phyloP scores from a whole-genome alignment of 1,140 invertebrate genomes.

The Adelges cooleyi region DNA sequence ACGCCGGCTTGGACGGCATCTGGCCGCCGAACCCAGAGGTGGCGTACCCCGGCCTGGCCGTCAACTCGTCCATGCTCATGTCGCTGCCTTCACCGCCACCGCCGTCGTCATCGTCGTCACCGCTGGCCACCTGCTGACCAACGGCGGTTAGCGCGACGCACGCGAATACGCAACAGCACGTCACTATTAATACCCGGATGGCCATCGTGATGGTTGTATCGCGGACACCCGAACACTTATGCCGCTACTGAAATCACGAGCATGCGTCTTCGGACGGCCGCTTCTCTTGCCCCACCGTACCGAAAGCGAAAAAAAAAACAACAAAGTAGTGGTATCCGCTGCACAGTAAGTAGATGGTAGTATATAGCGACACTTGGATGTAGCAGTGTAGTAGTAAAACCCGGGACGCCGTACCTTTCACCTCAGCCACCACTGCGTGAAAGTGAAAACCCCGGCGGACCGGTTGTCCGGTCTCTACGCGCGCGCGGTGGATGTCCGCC shows the following conservation, averaged over 20 bases:
- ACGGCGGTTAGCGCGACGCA: not conserved
- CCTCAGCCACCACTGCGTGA: not conserved
- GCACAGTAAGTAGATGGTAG: too few relatives aligned
- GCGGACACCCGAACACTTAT: slow-evolving; percentile 14
- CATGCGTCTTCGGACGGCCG: not conserved
- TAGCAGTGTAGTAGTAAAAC: not conserved
- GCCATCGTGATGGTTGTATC: slow-evolving; percentile 4
- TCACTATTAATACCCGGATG: too few relatives aligned
- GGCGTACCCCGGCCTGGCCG: not conserved
- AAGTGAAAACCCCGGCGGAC: slow-evolving; percentile 17
- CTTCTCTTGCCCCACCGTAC: not conserved
- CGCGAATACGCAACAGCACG: not conserved
- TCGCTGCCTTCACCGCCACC: not conserved
- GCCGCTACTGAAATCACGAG: not conserved
- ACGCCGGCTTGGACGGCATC: not conserved
- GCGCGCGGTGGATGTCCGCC: not conserved
- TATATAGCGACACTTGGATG: too few relatives aligned
- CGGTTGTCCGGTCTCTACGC: not conserved
- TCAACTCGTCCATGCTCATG: not conserved
- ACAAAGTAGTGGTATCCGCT: not conserved
- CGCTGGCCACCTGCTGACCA: too few relatives aligned
- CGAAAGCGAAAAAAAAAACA: too few relatives aligned
- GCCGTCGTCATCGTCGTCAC: not conserved
- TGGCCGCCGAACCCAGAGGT: not conserved
- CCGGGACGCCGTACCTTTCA: slow-evolving; percentile 4